These are phyloP conservation scores for Amblyopsis hoosieri DNA, from an alignment of 2,797 vertebrate genomes.

Conservation along the genomic window DNA sequence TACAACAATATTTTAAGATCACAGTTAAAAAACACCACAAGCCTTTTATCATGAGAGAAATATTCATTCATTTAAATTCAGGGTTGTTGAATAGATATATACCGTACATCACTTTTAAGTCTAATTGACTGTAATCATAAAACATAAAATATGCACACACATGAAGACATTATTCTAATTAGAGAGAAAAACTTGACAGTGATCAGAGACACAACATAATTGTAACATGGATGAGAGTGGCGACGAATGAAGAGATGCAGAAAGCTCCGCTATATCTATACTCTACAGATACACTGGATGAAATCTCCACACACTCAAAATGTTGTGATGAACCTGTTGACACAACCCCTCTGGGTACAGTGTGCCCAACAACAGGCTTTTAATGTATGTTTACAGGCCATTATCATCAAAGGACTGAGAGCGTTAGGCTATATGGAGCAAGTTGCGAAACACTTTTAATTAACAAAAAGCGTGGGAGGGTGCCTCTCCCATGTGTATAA, in stretches of 20 bases:
- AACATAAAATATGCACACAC: conserved; percentile 3
- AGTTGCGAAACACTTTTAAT: conserved; percentile 20
- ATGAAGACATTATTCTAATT: conserved; percentile 34
- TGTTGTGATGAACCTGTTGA: conserved; percentile 16
- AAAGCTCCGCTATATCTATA: background rate
- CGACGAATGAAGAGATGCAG: conserved; percentile 12
- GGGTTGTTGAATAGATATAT: conserved; percentile 4
- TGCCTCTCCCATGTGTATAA: conserved; percentile 22
- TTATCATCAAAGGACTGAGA: conserved; percentile 32
- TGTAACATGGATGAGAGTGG: conserved; percentile 7
- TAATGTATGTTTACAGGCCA: conserved; percentile 19
- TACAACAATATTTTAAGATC: conserved; percentile 16
- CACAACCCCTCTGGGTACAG: conserved; percentile 1
- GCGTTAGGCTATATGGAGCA: conserved; percentile 7
- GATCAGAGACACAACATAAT: conserved; percentile 22
- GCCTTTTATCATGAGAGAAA: conserved; percentile 23
- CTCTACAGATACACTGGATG: conserved; percentile 36
- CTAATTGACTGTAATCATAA: conserved; percentile 43
- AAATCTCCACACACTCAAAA: conserved; percentile 41
- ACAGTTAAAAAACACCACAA: background rate
- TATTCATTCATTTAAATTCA: conserved; percentile 28
- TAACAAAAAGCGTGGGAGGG: conserved; percentile 21
- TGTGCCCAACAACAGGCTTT: conserved; percentile 16
- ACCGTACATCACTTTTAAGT: conserved; percentile 21
- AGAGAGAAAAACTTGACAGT: conserved; percentile 24